phyloP scores from a whole-genome alignment of 1,140 invertebrate species.

The Hirudo medicinalis region DNA sequence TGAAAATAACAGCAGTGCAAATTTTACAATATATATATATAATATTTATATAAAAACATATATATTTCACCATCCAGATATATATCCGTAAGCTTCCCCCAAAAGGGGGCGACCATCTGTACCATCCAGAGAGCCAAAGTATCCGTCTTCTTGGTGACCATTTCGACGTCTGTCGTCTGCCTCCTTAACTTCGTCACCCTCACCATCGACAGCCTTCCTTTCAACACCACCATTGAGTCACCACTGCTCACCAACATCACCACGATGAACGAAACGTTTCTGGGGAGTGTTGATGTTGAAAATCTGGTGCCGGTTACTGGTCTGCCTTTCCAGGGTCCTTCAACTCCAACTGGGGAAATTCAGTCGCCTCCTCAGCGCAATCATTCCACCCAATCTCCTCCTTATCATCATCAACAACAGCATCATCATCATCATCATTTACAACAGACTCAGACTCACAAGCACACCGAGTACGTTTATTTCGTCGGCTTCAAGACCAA shows the following conservation, averaged over 20 bases:
- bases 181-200: conserved; percentile 61
- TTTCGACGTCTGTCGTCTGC: conserved; percentile 61
- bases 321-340: too few species aligned
- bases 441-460: not conserved
- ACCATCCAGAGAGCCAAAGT: conserved; percentile 57
- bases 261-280: not conserved
- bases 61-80: conserved; percentile 51
- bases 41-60: not conserved
- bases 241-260: not conserved
- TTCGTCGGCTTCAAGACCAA: conserved; percentile 49
- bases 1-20: too few species aligned
- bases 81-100: conserved; percentile 60
- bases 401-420: not conserved
- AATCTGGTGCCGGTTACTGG: not conserved
- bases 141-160: conserved; percentile 57
- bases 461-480: conserved; percentile 7
- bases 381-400: not conserved
- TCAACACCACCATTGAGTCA: not conserved
- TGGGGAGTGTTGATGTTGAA: not conserved
- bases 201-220: conserved; percentile 41
- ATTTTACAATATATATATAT: too few species aligned
- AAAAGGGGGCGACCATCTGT: conserved; percentile 57
- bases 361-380: not conserved
- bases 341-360: not conserved
- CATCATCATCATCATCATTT: not conserved